Evolutionary conservation across 2,113 vertebrate genomes (phyloP).

Genomic region (Indri indri): DNA sequence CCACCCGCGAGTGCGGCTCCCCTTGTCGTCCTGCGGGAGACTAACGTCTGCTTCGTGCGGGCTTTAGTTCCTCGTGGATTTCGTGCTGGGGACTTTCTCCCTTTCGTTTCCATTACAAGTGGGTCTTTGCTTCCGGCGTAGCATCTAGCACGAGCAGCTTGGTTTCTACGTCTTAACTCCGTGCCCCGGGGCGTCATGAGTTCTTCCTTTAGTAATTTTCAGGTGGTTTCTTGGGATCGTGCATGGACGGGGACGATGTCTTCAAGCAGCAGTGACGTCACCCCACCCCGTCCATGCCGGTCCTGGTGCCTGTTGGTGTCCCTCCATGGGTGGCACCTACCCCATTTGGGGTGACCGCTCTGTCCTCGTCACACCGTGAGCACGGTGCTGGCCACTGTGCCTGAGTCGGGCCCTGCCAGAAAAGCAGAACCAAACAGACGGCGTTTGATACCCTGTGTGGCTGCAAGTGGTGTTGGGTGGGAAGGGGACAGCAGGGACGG

Average conservation of each 20-base stretch:
- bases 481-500: background rate
- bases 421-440: rapidly evolving
- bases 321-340: too few relatives aligned
- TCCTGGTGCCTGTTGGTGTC: too few relatives aligned
- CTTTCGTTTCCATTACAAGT: background rate
- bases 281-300: rapidly evolving
- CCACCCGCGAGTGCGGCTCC: rapidly evolving
- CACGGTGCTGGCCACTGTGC: rapidly evolving
- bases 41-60: rapidly evolving
- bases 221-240: background rate
- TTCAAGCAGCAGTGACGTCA: rapidly evolving
- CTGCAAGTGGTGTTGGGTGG: background rate
- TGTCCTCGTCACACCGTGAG: background rate
- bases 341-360: too few relatives aligned
- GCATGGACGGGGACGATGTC: rapidly evolving
- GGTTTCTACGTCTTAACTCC: background rate
- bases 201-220: background rate
- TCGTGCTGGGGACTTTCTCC: rapidly evolving
- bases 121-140: rapidly evolving
- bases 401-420: background rate
- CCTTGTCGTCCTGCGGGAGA: background rate
- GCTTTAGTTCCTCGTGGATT: background rate
- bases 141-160: background rate
- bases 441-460: rapidly evolving
- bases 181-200: rapidly evolving